Conservation (phyloP, 2,113 vertebrate species). For the Climacteris rufus region DNA sequence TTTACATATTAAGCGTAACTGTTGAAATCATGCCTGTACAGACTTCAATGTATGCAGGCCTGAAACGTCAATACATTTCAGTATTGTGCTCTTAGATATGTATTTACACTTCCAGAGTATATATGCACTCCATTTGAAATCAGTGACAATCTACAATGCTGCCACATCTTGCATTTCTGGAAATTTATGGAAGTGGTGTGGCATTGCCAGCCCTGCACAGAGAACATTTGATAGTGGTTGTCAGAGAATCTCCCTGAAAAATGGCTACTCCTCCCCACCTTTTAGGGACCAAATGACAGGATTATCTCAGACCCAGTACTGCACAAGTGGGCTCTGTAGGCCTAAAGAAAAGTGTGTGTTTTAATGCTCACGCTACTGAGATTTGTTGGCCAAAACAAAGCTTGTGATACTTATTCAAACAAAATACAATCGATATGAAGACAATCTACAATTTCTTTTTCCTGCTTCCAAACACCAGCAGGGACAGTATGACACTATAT, state of each 20-base stretch:
- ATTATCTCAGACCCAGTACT: background rate
- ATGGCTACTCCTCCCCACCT: background rate
- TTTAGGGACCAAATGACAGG: background rate
- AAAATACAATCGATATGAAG: background rate
- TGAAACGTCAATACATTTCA: background rate
- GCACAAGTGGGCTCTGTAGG: background rate
- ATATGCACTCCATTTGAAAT: background rate
- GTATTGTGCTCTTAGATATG: background rate
- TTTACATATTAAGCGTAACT: background rate
- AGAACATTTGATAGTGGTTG: background rate
- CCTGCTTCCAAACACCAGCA: background rate
- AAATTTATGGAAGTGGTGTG: background rate
- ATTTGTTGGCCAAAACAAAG: background rate
- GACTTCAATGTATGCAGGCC: background rate
- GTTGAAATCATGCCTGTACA: background rate
- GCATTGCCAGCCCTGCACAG: background rate
- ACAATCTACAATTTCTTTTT: slow-evolving; percentile 18
- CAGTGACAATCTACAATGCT: background rate
- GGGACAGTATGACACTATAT: background rate
- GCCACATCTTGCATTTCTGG: background rate
- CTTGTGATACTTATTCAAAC: slow-evolving; percentile 23
- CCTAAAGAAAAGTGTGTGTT: background rate
- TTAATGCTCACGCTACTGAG: background rate
- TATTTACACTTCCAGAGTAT: background rate
- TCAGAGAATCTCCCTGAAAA: background rate